Conservation (phyloP, 2,797 vertebrate species). For the Clarias pachynema region DNA sequence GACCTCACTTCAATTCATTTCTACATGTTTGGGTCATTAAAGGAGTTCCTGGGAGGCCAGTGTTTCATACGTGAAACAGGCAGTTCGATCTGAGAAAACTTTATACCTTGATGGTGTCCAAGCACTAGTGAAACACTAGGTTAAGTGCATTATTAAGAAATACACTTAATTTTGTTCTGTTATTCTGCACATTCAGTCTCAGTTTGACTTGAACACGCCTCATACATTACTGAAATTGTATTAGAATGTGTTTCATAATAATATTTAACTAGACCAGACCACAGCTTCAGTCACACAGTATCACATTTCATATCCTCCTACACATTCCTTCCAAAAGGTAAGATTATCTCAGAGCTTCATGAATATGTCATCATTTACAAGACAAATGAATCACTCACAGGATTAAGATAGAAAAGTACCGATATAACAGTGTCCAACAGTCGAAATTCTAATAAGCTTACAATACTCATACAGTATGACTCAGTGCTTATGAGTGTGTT, state of each 20-base stretch:
- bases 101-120: too few relatives aligned
- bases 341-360: slow-evolving; percentile 4
- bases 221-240: neutral
- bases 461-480: neutral
- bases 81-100: too few relatives aligned
- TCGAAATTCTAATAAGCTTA: neutral
- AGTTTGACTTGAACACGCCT: too few relatives aligned
- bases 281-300: neutral
- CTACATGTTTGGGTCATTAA: too few relatives aligned
- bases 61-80: too few relatives aligned
- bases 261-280: neutral
- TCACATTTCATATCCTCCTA: slow-evolving; percentile 9
- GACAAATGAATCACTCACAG: slow-evolving; percentile 10
- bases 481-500: neutral
- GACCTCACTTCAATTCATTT: too few relatives aligned
- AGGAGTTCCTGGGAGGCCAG: too few relatives aligned
- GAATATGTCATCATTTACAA: neutral
- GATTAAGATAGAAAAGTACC: neutral
- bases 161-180: too few relatives aligned
- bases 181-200: too few relatives aligned
- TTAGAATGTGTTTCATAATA: neutral
- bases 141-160: too few relatives aligned
- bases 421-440: neutral
- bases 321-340: neutral
- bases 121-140: too few relatives aligned